phyloP scores from a whole-genome alignment of 1,140 invertebrate genomes.

The Heterodera schachtii region DNA sequence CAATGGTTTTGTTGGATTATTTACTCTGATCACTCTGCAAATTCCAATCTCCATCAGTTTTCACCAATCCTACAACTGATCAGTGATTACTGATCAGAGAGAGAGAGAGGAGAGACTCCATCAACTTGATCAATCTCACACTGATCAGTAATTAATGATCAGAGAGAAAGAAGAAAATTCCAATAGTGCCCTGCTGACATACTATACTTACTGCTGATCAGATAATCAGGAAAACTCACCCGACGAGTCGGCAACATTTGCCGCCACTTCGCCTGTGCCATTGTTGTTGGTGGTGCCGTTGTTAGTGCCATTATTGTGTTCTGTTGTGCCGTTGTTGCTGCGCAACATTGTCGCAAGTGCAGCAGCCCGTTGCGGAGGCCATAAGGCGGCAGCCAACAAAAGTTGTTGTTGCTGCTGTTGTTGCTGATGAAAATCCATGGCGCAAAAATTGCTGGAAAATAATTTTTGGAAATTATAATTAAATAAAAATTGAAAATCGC shows the following conservation, averaged over 20 bases:
- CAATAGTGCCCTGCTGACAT: too few relatives aligned
- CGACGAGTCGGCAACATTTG: background rate
- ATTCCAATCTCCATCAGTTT: too few relatives aligned
- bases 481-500: constrained; percentile 4
- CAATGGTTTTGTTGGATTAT: too few relatives aligned
- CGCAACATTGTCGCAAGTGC: background rate
- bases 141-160: too few relatives aligned
- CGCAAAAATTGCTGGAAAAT: background rate
- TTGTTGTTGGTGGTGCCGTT: background rate
- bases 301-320: background rate
- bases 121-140: too few relatives aligned
- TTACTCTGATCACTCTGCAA: too few relatives aligned
- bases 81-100: too few relatives aligned
- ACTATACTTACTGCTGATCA: too few relatives aligned
- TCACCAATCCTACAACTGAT: too few relatives aligned
- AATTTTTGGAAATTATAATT: background rate
- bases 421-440: constrained; percentile 23
- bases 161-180: too few relatives aligned
- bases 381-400: background rate
- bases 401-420: constrained; percentile 12
- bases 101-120: too few relatives aligned
- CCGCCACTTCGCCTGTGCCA: background rate
- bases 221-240: too few relatives aligned
- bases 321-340: background rate
- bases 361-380: constrained; percentile 1